Evolutionary conservation across 2,888 invertebrate genomes (phyloP), one percentile per base, ranked within the genome.

Genomic region (Gari tellinella): DNA sequence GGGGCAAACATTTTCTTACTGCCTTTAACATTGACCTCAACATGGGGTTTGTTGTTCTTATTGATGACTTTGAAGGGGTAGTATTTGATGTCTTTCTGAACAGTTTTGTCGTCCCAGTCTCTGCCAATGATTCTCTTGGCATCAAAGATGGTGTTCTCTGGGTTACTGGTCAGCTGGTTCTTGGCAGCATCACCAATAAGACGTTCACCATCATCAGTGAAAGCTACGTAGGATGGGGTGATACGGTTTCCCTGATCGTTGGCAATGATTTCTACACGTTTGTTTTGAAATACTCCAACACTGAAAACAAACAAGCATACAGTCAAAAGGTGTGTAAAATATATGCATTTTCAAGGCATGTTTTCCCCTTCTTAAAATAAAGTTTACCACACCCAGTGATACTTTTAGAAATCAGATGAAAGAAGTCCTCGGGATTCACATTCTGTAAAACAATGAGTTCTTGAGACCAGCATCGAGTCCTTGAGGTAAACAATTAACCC

Each of bases 201-300:
- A 91, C 98, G 95, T 92, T 98, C 98, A 26, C 97, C 97, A 85
- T 99, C 98, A 37, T 95, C 94, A 0, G 98, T 99, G 93, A 99
- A 99, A 8, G 98, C 99, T 57, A 99, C 99, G 91, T 98, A 99
- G 0, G 97, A 98, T 17, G 99, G 99, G 2, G 99, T 99, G 92
- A 98, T 99, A 90, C 99, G 95, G 93, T 99, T 99, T 93, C 99
- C 99, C 93, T 99, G 98, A 93, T 99, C 99, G 90, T 99, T 99
- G 85, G 99, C 97, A 86, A 99, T 99, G 88, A 99, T 99, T 94
- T 99, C 99, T 46, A 99, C 98, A 62, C 97, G 95, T 4, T 98
- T 98, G 93, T 98, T 98, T 92, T 97, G 98, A 93, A 97, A 99
- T 0, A 92, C 88, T 45, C 91, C 91, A 76, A 92, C 92, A 83